Percentiles rank a stretch among this genome's conserved stretches.
These are phyloP conservation scores for Tangara arthus DNA, from an alignment of 2,797 vertebrate species.

Conservation along the genomic window DNA sequence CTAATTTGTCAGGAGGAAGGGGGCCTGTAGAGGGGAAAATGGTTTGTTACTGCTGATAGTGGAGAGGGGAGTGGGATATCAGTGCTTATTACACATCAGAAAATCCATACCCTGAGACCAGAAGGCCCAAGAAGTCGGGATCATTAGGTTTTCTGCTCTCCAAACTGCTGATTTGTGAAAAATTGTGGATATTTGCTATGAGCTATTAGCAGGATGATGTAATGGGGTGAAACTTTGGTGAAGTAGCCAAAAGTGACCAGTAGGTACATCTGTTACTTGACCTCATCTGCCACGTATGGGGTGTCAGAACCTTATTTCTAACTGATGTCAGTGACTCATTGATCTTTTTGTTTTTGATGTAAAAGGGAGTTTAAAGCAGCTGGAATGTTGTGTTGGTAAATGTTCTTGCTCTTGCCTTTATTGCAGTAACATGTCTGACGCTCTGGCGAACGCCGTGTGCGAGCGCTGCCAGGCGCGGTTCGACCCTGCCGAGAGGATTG, in stretches of 20 bases:
- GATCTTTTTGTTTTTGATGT: not conserved
- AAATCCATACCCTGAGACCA: not conserved
- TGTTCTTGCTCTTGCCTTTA: not conserved
- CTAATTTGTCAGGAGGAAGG: not conserved
- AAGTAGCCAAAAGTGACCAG: not conserved
- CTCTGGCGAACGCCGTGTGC: conserved; percentile 73
- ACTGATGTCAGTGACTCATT: not conserved
- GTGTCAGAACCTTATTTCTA: not conserved
- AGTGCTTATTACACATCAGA: not conserved
- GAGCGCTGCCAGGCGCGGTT: conserved; percentile 75
- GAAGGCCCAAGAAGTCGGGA: not conserved
- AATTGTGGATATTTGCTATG: not conserved
- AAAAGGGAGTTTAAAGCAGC: not conserved
- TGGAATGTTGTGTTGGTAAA: not conserved
- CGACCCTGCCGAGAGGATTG: conserved; percentile 70
- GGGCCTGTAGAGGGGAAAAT: not conserved
- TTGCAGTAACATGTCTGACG: conserved; percentile 77
- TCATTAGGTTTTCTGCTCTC: not conserved
- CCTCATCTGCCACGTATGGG: not conserved
- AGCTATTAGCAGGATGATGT: not conserved
- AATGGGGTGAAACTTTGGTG: not conserved
- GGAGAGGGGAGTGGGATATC: not conserved
- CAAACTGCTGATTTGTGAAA: not conserved
- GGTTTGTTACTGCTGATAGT: not conserved
- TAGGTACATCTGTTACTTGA: not conserved